A percentile compares a stretch with the other conserved stretches of the same genome.
phyloP scores from a whole-genome alignment of 2,113 vertebrate species.

The Centrocercus urophasianus region DNA sequence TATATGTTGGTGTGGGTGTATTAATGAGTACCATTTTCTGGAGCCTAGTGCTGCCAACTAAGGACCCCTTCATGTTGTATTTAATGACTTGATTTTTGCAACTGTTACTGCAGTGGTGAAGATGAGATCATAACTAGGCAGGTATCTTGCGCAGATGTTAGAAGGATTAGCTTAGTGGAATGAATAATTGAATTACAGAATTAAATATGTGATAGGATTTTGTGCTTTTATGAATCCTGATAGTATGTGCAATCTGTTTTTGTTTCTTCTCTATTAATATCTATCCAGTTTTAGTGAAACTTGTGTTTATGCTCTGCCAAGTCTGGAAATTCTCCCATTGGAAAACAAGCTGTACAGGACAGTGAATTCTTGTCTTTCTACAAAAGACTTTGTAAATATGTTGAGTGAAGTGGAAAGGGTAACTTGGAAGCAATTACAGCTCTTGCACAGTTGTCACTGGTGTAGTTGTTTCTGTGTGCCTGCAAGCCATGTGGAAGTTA shows the following conservation, averaged over 20 bases:
- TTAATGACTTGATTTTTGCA: neutral
- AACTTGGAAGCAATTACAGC: neutral
- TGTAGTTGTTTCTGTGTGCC: neutral
- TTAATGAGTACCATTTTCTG: neutral
- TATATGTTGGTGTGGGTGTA: neutral
- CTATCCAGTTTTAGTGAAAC: neutral
- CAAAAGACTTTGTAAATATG: neutral
- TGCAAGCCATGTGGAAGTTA: neutral
- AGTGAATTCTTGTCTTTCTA: neutral
- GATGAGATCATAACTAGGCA: neutral
- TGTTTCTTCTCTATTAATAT: neutral
- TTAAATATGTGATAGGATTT: neutral
- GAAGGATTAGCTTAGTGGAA: neutral
- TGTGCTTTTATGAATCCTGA: neutral
- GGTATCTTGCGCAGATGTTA: neutral
- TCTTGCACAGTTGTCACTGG: neutral
- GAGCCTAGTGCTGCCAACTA: neutral
- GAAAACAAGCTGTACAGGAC: neutral
- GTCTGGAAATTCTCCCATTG: neutral
- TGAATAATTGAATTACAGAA: neutral
- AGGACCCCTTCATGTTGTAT: neutral
- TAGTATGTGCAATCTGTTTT: neutral
- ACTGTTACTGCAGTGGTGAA: neutral
- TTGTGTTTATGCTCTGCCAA: neutral
- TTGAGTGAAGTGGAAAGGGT: neutral